phyloP scores from a whole-genome alignment of 2,113 vertebrate genomes.

The Protobothrops mucrosquamatus region DNA sequence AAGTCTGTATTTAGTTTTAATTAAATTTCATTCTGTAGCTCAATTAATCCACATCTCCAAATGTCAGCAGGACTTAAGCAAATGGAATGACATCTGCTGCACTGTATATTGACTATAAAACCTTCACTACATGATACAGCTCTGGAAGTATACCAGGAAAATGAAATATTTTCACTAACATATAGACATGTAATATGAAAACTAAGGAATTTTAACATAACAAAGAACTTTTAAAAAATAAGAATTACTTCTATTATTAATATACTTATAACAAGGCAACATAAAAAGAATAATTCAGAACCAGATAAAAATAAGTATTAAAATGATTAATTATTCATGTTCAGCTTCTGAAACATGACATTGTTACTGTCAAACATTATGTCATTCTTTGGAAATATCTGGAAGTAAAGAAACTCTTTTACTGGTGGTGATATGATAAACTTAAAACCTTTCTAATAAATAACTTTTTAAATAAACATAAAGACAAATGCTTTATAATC shows the following conservation, averaged over 20 bases:
- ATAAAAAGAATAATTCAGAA: neutral
- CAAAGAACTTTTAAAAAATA: constrained; percentile 33
- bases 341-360: neutral
- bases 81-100: constrained; percentile 97
- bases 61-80: constrained; percentile 97
- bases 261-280: neutral
- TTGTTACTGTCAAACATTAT: neutral
- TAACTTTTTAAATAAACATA: neutral
- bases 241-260: constrained; percentile 10
- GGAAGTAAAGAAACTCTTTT: neutral
- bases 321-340: neutral
- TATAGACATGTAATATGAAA: constrained; percentile 61
- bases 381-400: neutral
- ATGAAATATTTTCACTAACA: constrained; percentile 61
- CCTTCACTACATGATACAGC: constrained; percentile 74
- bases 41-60: constrained; percentile 92
- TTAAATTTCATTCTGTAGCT: constrained; percentile 92
- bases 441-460: neutral
- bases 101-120: constrained; percentile 85
- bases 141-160: constrained; percentile 74
- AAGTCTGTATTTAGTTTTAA: constrained; percentile 91
- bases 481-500: neutral
- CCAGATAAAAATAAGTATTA: neutral
- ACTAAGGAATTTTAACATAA: constrained; percentile 39
- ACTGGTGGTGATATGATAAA: neutral